These are phyloP conservation scores for Aphodius sticticus DNA, from an alignment of 2,888 invertebrate species.

Conservation along the genomic window DNA sequence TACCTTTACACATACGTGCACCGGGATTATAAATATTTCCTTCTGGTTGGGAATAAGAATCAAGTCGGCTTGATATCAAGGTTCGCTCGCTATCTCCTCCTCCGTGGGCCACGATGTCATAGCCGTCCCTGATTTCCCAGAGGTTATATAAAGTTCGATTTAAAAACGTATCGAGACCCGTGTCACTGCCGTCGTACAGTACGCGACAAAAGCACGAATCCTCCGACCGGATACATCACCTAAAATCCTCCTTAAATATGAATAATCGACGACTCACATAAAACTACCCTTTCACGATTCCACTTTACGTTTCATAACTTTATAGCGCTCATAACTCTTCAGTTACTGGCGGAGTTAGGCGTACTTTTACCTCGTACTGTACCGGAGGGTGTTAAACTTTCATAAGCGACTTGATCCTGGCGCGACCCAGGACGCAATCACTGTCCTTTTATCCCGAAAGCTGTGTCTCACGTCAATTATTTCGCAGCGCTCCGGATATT, in stretches of 20 bases:
- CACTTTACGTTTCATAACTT: neutral
- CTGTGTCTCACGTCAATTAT: conserved; percentile 47
- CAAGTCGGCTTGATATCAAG: conserved; percentile 46
- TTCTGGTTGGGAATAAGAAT: conserved; percentile 54
- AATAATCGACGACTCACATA: neutral
- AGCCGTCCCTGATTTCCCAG: conserved; percentile 58
- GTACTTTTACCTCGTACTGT: conserved; percentile 28
- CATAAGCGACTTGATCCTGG: conserved; percentile 42
- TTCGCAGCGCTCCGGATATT: conserved; percentile 36
- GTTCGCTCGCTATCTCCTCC: conserved; percentile 45
- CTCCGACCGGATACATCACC: neutral
- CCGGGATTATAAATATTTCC: conserved; percentile 53
- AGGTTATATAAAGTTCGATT: conserved; percentile 61
- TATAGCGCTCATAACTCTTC: neutral
- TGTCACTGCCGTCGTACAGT: conserved; percentile 49
- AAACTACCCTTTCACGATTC: neutral
- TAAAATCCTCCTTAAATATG: neutral
- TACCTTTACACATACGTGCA: neutral
- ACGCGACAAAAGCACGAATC: conserved; percentile 7
- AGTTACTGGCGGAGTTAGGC: neutral
- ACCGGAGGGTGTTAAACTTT: conserved; percentile 40
- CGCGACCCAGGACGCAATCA: conserved; percentile 46
- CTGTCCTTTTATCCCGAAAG: conserved; percentile 47
- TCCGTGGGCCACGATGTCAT: conserved; percentile 53
- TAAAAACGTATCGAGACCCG: conserved; percentile 58